Conservation (phyloP, 2,888 invertebrate genomes). For the Trissolcus brochymenae region DNA sequence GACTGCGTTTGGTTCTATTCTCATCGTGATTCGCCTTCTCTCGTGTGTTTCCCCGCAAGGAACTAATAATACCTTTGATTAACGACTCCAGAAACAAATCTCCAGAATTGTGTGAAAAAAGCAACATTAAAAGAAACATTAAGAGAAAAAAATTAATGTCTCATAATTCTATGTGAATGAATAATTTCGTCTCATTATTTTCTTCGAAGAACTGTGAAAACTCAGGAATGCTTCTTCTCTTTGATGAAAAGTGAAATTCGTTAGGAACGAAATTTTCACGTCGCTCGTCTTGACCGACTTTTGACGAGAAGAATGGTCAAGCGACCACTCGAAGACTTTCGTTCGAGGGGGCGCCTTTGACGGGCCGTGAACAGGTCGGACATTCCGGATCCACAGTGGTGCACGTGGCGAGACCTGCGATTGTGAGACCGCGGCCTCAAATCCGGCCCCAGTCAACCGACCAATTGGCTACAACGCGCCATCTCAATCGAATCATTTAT, state of each 20-base stretch:
- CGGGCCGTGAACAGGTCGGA: slow-evolving; percentile 28
- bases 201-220: background rate
- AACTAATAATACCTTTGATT: slow-evolving; percentile 8
- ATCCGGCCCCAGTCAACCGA: no score
- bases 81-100: slow-evolving; percentile 1
- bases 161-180: background rate
- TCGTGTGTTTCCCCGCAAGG: background rate
- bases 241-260: slow-evolving; percentile 36
- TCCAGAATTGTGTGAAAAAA: no score
- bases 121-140: no score
- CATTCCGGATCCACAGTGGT: slow-evolving; percentile 18
- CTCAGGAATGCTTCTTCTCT: slow-evolving; percentile 12
- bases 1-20: slow-evolving; percentile 4
- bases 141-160: no score
- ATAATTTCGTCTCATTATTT: background rate
- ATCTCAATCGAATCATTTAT: no score
- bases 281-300: slow-evolving; percentile 49
- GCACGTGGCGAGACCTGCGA: slow-evolving; percentile 22
- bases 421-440: slow-evolving; percentile 6
- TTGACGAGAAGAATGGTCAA: slow-evolving; percentile 42
- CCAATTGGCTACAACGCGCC: no score
- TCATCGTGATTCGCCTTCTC: slow-evolving; percentile 6
- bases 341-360: slow-evolving; percentile 24
- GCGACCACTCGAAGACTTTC: slow-evolving; percentile 42
- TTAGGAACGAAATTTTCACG: slow-evolving; percentile 38